Percentiles rank a stretch among this genome's conserved stretches.
Evolutionary conservation across 2,113 vertebrate genomes (phyloP).

Genomic region (Eurystomus gularis): DNA sequence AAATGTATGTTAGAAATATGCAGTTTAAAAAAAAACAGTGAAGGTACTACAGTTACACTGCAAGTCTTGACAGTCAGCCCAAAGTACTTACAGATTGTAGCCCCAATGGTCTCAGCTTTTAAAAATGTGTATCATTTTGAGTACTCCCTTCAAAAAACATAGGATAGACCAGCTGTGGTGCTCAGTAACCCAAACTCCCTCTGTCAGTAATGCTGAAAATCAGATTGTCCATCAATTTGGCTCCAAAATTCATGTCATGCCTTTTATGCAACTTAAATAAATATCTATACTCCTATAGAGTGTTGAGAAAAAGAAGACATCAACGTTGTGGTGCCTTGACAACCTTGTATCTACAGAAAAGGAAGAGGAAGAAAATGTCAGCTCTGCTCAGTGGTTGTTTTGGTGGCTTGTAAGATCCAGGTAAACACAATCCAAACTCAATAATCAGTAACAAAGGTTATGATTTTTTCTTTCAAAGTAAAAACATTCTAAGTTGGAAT

Average conservation of each 20-base stretch:
- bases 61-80: not conserved
- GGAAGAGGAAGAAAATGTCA: not conserved
- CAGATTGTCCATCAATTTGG: not conserved
- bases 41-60: not conserved
- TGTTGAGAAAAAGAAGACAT: not conserved
- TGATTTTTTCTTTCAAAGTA: not conserved
- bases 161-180: not conserved
- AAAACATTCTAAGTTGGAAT: rapidly evolving
- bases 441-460: not conserved
- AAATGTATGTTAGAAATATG: not conserved
- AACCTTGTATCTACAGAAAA: not conserved
- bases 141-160: not conserved
- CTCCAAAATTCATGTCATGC: not conserved
- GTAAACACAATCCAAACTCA: not conserved
- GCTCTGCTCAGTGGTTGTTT: not conserved
- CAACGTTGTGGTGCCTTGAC: not conserved
- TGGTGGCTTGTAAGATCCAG: not conserved
- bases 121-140: not conserved
- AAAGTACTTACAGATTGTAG: not conserved
- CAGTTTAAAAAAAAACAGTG: not conserved
- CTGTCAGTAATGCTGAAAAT: not conserved
- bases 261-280: not conserved
- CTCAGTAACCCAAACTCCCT: not conserved
- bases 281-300: not conserved
- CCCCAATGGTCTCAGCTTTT: not conserved